A percentile compares a stretch with the other conserved stretches of the same genome.
phyloP scores from a whole-genome alignment of 2,888 invertebrate genomes.

The Drosophila vallismaia region DNA sequence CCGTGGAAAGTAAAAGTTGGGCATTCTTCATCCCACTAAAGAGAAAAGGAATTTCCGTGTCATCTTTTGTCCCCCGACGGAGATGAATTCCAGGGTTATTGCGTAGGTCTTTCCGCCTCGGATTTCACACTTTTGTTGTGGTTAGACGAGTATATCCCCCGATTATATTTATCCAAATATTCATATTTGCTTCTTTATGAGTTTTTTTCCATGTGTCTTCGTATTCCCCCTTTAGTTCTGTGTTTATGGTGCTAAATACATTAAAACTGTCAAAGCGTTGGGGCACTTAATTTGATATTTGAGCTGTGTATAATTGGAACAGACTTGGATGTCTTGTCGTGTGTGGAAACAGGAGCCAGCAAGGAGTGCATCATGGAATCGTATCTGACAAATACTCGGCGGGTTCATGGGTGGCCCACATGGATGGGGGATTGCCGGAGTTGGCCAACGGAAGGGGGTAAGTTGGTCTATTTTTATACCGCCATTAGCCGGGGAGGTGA shows the following conservation, averaged over 20 bases:
- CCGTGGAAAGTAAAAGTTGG: conserved; percentile 34
- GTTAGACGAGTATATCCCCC: background rate
- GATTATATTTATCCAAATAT: conserved; percentile 19
- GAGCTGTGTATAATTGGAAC: conserved; percentile 74
- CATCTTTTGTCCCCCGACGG: conserved; percentile 40
- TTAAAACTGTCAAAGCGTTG: conserved; percentile 79
- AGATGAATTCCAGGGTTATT: conserved; percentile 10
- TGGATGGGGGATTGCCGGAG: conserved; percentile 15
- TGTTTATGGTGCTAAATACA: conserved; percentile 74
- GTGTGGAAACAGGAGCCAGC: conserved; percentile 43
- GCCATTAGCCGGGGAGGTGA: conserved; percentile 10
- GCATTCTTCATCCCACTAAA: conserved; percentile 43
- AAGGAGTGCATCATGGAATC: conserved; percentile 46
- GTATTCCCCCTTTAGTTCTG: conserved; percentile 13
- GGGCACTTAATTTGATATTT: conserved; percentile 78
- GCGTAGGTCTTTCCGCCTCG: conserved; percentile 60
- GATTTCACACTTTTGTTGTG: conserved; percentile 61
- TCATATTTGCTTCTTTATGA: conserved; percentile 12
- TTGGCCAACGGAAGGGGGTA: conserved; percentile 8
- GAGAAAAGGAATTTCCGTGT: conserved; percentile 55
- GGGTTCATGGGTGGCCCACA: conserved; percentile 63
- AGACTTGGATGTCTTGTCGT: conserved; percentile 61
- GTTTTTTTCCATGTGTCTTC: conserved; percentile 24
- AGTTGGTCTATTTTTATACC: conserved; percentile 34
- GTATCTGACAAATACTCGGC: conserved; percentile 59